Percentiles rank a stretch among this genome's conserved stretches.
Evolutionary conservation across 2,888 invertebrate genomes (phyloP).

Genomic region (Drosophila glabriapex): DNA sequence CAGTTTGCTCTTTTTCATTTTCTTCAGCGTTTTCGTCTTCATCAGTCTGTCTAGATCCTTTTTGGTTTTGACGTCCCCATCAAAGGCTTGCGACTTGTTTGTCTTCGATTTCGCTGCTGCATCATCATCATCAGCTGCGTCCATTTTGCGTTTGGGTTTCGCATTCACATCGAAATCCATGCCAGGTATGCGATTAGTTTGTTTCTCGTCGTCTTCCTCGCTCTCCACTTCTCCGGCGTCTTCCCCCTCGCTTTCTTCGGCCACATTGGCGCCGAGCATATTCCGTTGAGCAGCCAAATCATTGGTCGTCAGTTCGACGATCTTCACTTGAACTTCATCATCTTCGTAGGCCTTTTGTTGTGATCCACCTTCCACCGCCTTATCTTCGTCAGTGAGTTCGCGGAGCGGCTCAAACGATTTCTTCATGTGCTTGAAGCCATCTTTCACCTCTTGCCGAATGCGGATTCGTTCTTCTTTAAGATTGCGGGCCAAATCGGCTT

Average conservation of each 20-base stretch:
- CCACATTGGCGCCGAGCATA: conserved; percentile 88
- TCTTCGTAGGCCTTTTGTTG: conserved; percentile 88
- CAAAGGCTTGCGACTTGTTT: background rate
- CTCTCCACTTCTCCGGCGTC: conserved; percentile 59
- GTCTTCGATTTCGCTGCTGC: background rate
- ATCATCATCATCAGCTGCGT: background rate
- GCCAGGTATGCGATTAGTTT: conserved; percentile 77
- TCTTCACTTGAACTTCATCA: conserved; percentile 92
- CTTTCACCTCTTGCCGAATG: conserved; percentile 91
- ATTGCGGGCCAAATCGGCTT: conserved; percentile 89
- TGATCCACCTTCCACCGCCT: conserved; percentile 77
- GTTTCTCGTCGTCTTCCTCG: conserved; percentile 41
- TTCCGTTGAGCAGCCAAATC: conserved; percentile 90
- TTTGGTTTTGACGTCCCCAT: conserved; percentile 83
- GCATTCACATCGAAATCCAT: conserved; percentile 79
- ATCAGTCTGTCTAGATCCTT: conserved; percentile 90
- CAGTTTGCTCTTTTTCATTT: conserved; percentile 91
- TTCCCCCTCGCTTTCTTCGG: conserved; percentile 85
- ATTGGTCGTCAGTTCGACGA: conserved; percentile 90
- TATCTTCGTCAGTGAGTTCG: conserved; percentile 85
- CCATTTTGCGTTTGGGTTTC: conserved; percentile 48
- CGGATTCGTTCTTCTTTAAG: conserved; percentile 91
- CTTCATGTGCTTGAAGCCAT: conserved; percentile 90
- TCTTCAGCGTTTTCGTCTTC: conserved; percentile 90
- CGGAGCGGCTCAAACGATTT: conserved; percentile 89